These are phyloP conservation scores for Uria lomvia DNA, from an alignment of 2,113 vertebrate species.

Conservation along the genomic window DNA sequence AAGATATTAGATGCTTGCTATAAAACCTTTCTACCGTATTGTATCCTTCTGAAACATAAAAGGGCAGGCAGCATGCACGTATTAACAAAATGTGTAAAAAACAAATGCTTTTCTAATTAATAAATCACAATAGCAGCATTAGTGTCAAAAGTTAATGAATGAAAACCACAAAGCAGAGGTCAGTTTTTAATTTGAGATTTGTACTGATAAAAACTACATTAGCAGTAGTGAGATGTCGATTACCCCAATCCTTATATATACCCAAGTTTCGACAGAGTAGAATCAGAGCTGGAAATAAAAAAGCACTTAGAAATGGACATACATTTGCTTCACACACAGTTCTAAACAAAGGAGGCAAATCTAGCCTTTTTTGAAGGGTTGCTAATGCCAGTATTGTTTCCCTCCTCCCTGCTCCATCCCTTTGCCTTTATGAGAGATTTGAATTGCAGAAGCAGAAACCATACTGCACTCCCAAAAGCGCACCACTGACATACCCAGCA, in stretches of 20 bases:
- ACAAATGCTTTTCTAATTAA: background rate
- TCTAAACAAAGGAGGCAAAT: background rate
- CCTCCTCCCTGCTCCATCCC: background rate
- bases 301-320: background rate
- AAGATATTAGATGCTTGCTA: background rate
- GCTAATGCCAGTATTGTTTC: background rate
- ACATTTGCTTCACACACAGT: background rate
- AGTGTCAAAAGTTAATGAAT: background rate
- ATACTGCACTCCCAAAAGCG: background rate
- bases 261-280: background rate
- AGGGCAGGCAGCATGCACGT: background rate
- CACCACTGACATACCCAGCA: background rate
- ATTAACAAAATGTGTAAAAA: background rate
- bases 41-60: background rate
- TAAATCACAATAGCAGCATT: background rate
- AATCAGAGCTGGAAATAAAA: background rate
- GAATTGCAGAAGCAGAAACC: background rate
- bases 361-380: background rate
- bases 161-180: background rate
- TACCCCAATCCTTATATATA: background rate
- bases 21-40: background rate
- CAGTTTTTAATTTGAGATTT: background rate
- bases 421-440: background rate
- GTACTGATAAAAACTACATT: background rate
- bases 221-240: background rate